Conservation (phyloP, 2,888 invertebrate species). For the Nasonia oneida region DNA sequence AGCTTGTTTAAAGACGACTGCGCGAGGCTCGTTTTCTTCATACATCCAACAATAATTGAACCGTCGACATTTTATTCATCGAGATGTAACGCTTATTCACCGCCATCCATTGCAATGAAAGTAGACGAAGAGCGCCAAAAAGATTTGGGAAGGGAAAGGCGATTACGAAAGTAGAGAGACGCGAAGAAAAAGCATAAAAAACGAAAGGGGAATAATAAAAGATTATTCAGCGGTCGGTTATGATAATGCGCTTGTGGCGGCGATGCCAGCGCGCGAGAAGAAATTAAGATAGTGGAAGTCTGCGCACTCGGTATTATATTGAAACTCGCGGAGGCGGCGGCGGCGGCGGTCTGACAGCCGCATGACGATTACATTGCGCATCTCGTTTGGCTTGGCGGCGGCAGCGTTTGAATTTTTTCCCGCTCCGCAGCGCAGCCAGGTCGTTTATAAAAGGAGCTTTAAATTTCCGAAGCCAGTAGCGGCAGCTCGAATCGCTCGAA, state of each 20-base stretch:
- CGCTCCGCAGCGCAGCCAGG: not conserved
- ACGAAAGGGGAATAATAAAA: conserved; percentile 66
- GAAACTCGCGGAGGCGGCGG: conserved; percentile 33
- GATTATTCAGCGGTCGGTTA: conserved; percentile 70
- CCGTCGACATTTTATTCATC: too few relatives aligned
- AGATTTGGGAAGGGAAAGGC: conserved; percentile 26
- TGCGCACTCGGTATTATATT: conserved; percentile 54
- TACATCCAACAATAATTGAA: too few relatives aligned
- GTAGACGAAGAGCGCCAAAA: conserved; percentile 11
- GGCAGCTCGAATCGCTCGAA: conserved; percentile 22
- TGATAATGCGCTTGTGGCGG: conserved; percentile 67
- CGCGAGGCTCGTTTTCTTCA: not conserved
- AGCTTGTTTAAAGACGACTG: conserved; percentile 33
- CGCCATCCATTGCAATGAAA: conserved; percentile 8
- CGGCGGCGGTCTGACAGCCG: conserved; percentile 27
- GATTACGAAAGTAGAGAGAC: not conserved
- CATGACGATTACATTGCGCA: conserved; percentile 56
- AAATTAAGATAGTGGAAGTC: conserved; percentile 70
- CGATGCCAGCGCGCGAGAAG: conserved; percentile 53
- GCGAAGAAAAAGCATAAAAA: not conserved
- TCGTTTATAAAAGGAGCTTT: conserved; percentile 50
- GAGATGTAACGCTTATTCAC: too few relatives aligned
- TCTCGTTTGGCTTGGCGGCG: conserved; percentile 19
- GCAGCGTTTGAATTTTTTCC: conserved; percentile 33
- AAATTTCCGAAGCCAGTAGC: conserved; percentile 44